Conservation (phyloP, 2,113 vertebrate genomes). For the Platichthys stellatus region DNA sequence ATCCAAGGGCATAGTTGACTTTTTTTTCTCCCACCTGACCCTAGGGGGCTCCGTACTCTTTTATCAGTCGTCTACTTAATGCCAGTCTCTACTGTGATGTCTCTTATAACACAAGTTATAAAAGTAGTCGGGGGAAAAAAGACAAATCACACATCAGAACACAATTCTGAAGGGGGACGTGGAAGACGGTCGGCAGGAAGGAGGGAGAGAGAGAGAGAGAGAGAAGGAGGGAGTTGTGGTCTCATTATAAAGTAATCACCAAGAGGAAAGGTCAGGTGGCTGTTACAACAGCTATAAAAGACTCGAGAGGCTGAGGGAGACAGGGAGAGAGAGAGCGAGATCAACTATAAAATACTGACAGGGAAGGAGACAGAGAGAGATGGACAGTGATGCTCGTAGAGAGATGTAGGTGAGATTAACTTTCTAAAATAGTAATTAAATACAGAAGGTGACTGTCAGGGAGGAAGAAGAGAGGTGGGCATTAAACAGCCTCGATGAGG, state of each 20-base stretch:
- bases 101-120: conserved; percentile 14
- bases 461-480: background rate
- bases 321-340: conserved; percentile 7
- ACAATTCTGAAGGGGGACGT: conserved; percentile 13
- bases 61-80: background rate
- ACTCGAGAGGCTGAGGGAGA: conserved; percentile 34
- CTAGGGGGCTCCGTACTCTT: background rate
- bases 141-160: conserved; percentile 39
- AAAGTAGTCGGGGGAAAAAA: conserved; percentile 30
- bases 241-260: conserved; percentile 77
- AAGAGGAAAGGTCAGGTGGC: conserved; percentile 73
- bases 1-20: background rate
- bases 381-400: conserved; percentile 22
- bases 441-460: conserved; percentile 48
- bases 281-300: conserved; percentile 72
- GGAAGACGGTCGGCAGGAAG: conserved; percentile 27
- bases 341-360: conserved; percentile 33
- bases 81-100: background rate
- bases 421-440: conserved; percentile 54
- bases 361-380: conserved; percentile 23
- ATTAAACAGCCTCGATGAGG: background rate
- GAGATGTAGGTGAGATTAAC: conserved; percentile 41
- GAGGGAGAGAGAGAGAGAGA: background rate
- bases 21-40: background rate
- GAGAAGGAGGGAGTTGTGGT: conserved; percentile 55